Conservation (phyloP, 2,888 invertebrate species). For the Nomada flava region DNA sequence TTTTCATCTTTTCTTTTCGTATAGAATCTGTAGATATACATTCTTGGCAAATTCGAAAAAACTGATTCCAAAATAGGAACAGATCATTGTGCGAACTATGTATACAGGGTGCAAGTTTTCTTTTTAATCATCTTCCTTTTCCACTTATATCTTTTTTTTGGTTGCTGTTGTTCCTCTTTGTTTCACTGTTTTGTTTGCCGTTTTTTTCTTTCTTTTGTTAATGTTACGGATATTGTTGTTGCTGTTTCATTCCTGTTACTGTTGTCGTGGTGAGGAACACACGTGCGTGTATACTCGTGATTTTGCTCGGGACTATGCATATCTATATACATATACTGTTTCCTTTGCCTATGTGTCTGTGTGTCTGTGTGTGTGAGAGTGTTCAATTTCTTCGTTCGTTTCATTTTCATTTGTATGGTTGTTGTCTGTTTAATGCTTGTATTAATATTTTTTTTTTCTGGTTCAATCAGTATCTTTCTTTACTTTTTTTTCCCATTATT, state of each 20-base stretch:
- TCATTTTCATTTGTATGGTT: conserved; percentile 37
- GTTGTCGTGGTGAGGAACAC: conserved; percentile 58
- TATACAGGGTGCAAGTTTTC: conserved; percentile 80
- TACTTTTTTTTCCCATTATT: conserved; percentile 68
- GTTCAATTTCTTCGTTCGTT: conserved; percentile 21
- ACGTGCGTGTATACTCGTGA: conserved; percentile 43
- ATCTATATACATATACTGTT: conserved; percentile 54
- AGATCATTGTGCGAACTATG: conserved; percentile 82
- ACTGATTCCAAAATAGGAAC: conserved; percentile 81
- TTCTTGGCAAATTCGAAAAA: conserved; percentile 81
- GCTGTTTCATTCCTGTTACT: conserved; percentile 21
- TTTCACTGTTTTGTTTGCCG: conserved; percentile 19
- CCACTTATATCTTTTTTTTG: conserved; percentile 12
- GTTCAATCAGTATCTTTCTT: conserved; percentile 64
- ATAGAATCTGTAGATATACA: conserved; percentile 75
- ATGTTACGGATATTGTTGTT: conserved; percentile 18
- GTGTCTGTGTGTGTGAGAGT: conserved; percentile 23
- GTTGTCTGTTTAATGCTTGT: conserved; percentile 27
- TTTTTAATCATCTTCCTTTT: conserved; percentile 27
- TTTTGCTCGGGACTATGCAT: conserved; percentile 48
- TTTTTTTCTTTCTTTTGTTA: conserved; percentile 4
- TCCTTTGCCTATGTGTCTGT: conserved; percentile 42
- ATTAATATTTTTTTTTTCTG: conserved; percentile 43
- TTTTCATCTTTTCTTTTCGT: conserved; percentile 54
- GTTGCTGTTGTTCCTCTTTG: conserved; percentile 17